Conservation (phyloP, 2,888 invertebrate species). For the Andrena bucephala region DNA sequence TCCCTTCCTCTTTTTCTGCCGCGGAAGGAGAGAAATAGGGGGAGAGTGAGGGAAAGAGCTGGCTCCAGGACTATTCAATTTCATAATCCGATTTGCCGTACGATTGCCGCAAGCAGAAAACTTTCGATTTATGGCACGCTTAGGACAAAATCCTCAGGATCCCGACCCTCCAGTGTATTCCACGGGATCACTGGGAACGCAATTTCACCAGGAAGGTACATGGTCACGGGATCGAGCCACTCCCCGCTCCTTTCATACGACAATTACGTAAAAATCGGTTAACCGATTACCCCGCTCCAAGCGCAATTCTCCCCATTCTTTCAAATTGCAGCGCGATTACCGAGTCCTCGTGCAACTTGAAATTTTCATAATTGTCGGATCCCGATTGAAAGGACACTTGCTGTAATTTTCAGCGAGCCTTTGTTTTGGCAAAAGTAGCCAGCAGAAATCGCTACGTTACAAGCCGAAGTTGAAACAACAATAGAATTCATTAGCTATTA, state of each 20-base stretch:
- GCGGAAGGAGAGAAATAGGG: background rate
- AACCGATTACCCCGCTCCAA: constrained; percentile 19
- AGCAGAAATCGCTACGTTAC: too few relatives aligned
- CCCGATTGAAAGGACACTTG: background rate
- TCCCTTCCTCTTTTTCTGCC: background rate
- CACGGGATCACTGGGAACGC: constrained; percentile 56
- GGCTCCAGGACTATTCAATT: constrained; percentile 73
- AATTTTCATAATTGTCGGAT: background rate
- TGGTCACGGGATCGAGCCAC: constrained; percentile 36
- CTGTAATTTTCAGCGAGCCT: background rate
- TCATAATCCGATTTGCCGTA: constrained; percentile 76
- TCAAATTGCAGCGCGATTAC: background rate
- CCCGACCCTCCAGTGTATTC: constrained; percentile 37
- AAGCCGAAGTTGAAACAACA: background rate
- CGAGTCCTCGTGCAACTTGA: background rate
- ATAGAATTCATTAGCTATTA: background rate
- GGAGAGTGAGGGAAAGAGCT: background rate
- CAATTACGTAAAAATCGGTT: constrained; percentile 58
- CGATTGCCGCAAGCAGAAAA: constrained; percentile 73
- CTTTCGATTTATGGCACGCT: constrained; percentile 72
- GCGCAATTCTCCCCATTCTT: constrained; percentile 9
- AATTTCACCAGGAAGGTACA: constrained; percentile 62
- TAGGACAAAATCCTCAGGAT: constrained; percentile 68
- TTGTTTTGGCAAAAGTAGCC: background rate
- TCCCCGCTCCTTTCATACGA: constrained; percentile 16